phyloP scores from a whole-genome alignment of 37 sponge, comb jelly and placozoan genomes.

The Axinella damicornis region DNA sequence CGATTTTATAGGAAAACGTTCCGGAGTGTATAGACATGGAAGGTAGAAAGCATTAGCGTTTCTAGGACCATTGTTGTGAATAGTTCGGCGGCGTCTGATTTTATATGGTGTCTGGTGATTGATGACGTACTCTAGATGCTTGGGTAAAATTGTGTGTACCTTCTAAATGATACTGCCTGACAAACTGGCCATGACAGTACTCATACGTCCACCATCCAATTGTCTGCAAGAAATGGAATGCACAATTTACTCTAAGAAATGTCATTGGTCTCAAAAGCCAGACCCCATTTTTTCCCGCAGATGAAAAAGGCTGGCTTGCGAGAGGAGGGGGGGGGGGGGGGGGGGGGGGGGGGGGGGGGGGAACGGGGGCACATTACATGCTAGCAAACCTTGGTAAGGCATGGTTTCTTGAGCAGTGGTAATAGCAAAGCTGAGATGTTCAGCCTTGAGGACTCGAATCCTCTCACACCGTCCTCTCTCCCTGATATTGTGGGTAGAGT shows the following conservation, averaged over 20 bases:
- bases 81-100: no score
- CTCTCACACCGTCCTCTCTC: not conserved
- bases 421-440: slow-evolving; percentile 33
- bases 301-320: no score
- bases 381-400: slow-evolving; percentile 22
- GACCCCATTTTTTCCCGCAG: no score
- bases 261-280: no score
- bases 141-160: slow-evolving; percentile 37
- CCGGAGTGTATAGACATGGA: no score
- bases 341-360: not conserved
- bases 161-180: slow-evolving; percentile 69
- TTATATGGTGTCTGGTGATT: no score
- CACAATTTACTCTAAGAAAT: no score
- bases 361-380: not conserved
- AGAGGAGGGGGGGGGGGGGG: not conserved
- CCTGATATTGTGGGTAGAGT: not conserved
- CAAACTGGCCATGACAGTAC: slow-evolving; percentile 69
- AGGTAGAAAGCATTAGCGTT: no score
- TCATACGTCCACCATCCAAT: slow-evolving; percentile 77
- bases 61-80: no score
- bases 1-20: no score
- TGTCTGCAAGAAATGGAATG: slow-evolving; percentile 14
- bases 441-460: not conserved
- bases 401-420: slow-evolving; percentile 3
- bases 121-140: no score